phyloP scores from a whole-genome alignment of 2,888 invertebrate species.

The Amiota communis region DNA sequence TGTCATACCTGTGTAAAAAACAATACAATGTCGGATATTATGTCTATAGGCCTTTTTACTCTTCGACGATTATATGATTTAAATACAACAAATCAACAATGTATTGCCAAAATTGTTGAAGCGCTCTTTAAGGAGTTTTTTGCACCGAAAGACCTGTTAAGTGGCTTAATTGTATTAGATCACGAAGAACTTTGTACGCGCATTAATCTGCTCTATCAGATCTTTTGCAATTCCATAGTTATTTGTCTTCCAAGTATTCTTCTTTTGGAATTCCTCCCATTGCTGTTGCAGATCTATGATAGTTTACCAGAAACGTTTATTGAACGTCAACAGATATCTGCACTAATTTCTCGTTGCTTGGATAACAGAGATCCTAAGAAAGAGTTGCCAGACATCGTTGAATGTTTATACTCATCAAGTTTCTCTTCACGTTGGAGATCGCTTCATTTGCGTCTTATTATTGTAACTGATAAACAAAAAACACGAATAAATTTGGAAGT shows the following conservation, averaged over 20 bases:
- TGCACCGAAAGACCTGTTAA: slow-evolving; percentile 59
- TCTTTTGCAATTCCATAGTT: slow-evolving; percentile 68
- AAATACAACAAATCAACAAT: slow-evolving; percentile 49
- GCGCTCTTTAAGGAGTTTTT: slow-evolving; percentile 52
- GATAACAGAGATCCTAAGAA: slow-evolving; percentile 56
- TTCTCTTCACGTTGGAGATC: slow-evolving; percentile 50
- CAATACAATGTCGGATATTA: slow-evolving; percentile 43
- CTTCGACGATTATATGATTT: slow-evolving; percentile 63
- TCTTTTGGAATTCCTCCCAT: slow-evolving; percentile 58
- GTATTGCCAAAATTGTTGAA: slow-evolving; percentile 46
- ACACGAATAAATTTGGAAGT: slow-evolving; percentile 52
- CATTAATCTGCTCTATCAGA: slow-evolving; percentile 58
- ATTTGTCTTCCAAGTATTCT: slow-evolving; percentile 66
- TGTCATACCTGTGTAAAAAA: slow-evolving; percentile 51
- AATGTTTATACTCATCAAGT: slow-evolving; percentile 44
- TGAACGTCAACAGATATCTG: slow-evolving; percentile 47
- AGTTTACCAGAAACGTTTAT: slow-evolving; percentile 51
- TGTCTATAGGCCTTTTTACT: slow-evolving; percentile 61
- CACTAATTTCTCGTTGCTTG: slow-evolving; percentile 62
- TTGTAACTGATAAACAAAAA: slow-evolving; percentile 43
- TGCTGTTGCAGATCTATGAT: slow-evolving; percentile 62
- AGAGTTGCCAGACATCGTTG: slow-evolving; percentile 61
- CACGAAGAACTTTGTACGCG: slow-evolving; percentile 54
- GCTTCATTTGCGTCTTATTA: slow-evolving; percentile 56
- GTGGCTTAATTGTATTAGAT: slow-evolving; percentile 68